These are phyloP conservation scores for Alloplasta piceator DNA, from an alignment of 2,888 invertebrate species.

Conservation along the genomic window DNA sequence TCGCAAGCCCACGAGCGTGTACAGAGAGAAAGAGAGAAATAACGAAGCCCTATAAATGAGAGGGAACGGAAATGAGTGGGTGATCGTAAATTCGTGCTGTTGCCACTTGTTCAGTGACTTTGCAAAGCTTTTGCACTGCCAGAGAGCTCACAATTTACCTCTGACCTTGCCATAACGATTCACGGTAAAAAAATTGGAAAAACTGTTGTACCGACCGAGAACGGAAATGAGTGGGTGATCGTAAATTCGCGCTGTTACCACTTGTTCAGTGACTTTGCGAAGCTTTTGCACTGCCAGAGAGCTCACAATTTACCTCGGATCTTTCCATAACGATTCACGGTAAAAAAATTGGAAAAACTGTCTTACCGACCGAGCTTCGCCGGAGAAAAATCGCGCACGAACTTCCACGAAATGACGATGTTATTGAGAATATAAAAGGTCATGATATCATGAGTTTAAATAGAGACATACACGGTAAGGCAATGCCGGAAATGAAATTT, in stretches of 20 bases:
- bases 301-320: neutral
- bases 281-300: neutral
- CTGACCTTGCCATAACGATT: neutral
- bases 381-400: neutral
- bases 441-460: neutral
- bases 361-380: neutral
- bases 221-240: constrained; percentile 65
- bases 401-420: neutral
- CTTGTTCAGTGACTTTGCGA: constrained; percentile 7
- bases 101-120: constrained; percentile 17
- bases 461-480: neutral
- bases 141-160: neutral
- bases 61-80: constrained; percentile 63
- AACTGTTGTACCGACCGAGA: constrained; percentile 1
- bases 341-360: neutral
- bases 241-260: constrained; percentile 41
- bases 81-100: constrained; percentile 51
- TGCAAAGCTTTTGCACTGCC: neutral
- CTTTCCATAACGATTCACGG: neutral
- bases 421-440: neutral
- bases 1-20: constrained; percentile 13
- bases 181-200: neutral
- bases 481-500: constrained; percentile 4
- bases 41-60: neutral
- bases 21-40: neutral